Base-by-base conservation (phyloP, 2,113 vertebrate species). In the Neotragus moschatus region DNA sequence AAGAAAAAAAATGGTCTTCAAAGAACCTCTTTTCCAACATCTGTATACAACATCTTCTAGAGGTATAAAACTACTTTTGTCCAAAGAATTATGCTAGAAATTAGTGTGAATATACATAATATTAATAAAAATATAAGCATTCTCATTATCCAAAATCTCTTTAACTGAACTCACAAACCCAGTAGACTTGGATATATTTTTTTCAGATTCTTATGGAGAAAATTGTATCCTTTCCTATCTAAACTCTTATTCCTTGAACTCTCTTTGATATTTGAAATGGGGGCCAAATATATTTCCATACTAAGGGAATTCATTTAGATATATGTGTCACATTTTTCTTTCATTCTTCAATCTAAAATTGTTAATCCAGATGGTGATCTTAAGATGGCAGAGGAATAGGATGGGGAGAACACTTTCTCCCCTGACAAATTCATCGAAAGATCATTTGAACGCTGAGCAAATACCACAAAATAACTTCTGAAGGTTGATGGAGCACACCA, bases 211-310 rank as follows among this genome's bases (percentile, higher is more conserved):
- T 84, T 90, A 23, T 61, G 25, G 5, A 61, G 19, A 15, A 87
- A 85, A 56, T 28, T 84, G 0, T 87, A 55, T 56, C 1, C 8
- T 4, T 60, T 60, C 21, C 3, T 70, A 47, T 45, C 36, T 77
- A 90, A 90, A 91, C 10, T 73, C 13, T 81, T 86, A 55, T 8
- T 49, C 10, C 36, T 25, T 91, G 25, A 75, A 75, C 25, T 84
- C 17, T 58, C 33, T 77, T 95, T 92, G 33, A 30, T 51, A 94
- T 60, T 77, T 86, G 16, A 87, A 94, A 81, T 33, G 13, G 15
- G 30, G 0, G 14, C 28, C 7, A 84, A 63, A 86, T 84, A 33
- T 60, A 73, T 55, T 51, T 56, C 10, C 36, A 7, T 25, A 28
- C 2, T 49, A 84, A 88, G 58, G 19, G 33, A 81, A 79, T 84